phyloP scores from a whole-genome alignment of 1,140 invertebrate species.

The Brachionus sp. region DNA sequence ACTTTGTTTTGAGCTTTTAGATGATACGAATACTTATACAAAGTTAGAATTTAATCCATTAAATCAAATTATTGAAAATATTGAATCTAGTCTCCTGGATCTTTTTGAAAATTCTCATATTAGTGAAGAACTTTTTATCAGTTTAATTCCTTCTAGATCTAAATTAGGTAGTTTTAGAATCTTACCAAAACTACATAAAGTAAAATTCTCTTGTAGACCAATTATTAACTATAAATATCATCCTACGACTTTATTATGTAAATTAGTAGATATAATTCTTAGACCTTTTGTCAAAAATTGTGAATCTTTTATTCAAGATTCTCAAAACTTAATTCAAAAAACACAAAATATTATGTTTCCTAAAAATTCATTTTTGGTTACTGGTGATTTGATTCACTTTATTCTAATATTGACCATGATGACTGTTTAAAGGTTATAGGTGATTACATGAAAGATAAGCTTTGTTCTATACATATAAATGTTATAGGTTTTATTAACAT shows the following conservation, averaged over 20 bases:
- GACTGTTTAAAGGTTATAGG: background rate
- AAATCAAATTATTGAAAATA: background rate
- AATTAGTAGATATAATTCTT: background rate
- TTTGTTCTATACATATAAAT: background rate
- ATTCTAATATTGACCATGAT: background rate
- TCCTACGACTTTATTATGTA: background rate
- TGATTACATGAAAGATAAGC: background rate
- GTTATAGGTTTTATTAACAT: background rate
- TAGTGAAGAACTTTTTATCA: background rate
- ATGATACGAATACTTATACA: background rate
- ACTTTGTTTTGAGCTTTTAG: background rate
- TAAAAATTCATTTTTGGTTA: background rate
- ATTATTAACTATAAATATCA: constrained; percentile 19
- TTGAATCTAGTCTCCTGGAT: background rate
- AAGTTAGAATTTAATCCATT: background rate
- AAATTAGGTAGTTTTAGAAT: constrained; percentile 14
- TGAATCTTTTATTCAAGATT: constrained; percentile 10
- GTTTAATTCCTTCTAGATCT: background rate
- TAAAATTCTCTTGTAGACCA: constrained; percentile 5
- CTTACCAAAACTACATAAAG: constrained; percentile 12
- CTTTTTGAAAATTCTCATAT: background rate
- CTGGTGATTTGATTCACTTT: constrained; percentile 9
- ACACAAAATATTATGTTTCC: background rate
- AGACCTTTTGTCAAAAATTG: background rate
- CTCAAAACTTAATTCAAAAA: constrained; percentile 16